Evolutionary conservation across 2,797 vertebrate genomes (phyloP).

Genomic region (Euthynnus affinis): DNA sequence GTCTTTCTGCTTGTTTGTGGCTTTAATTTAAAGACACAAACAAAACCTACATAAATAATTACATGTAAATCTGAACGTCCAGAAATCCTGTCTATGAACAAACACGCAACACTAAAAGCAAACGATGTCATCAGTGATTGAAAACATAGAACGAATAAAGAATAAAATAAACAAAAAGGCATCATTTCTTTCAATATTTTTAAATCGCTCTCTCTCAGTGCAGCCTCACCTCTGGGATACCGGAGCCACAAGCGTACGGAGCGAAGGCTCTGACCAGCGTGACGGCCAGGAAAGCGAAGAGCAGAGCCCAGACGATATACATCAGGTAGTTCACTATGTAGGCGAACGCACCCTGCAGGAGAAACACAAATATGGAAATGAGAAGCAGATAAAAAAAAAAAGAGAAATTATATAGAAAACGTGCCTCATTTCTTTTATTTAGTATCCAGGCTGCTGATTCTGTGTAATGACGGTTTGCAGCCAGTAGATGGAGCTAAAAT

Average conservation of each 20-base stretch:
- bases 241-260: conserved; percentile 96
- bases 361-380: conserved; percentile 2
- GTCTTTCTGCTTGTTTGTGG: no score
- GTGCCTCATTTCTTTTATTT: background rate
- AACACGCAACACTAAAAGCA: background rate
- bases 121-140: background rate
- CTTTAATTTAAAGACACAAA: no score
- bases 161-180: no score
- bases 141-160: background rate
- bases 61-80: no score
- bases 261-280: conserved; percentile 94
- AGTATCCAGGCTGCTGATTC: background rate
- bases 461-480: background rate
- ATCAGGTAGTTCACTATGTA: conserved; percentile 95
- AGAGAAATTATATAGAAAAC: background rate
- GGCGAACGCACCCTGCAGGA: conserved; percentile 89
- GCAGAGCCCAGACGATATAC: conserved; percentile 93
- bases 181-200: no score
- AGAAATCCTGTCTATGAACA: background rate
- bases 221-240: conserved; percentile 93
- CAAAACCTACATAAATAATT: no score
- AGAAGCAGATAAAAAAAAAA: rapidly evolving
- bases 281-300: conserved; percentile 94
- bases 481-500: conserved; percentile 65
- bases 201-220: no score